Base-by-base conservation (phyloP, 2,113 vertebrate genomes). In the Pycnonotus jocosus region DNA sequence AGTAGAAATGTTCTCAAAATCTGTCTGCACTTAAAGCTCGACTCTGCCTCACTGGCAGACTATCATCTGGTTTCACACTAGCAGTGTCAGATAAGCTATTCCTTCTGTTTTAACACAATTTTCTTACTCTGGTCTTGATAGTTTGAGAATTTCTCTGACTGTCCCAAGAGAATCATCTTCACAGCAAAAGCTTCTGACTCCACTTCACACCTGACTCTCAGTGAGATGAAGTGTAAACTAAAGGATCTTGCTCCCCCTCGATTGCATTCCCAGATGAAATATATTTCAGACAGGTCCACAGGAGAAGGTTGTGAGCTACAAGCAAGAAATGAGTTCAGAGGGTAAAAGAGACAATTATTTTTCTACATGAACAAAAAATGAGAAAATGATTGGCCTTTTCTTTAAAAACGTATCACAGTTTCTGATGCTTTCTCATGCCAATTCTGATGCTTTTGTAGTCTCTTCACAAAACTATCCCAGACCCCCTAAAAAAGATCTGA, bases 301-400 rank as follows among this genome's bases (percentile, higher is more conserved):
- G 56, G 44, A 93, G 47, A 81, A 86, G 80, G 76, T 73, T 94
- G 74, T 81, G 72, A 88, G 54, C 86, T 86, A 81, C 68, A 92
- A 96, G 65, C 15, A 81, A 89, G 69, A 78, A 91, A 40, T 79
- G 20, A 79, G 28, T 95, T 93, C 61, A 90, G 60, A 81, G 77
- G 69, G 37, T 88, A 90, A 81, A 94, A 84, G 56, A 71, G 51
- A 71, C 69, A 92, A 96, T 74, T 78, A 88, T 92, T 92, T 92
- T 94, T 82, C 78, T 61, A 90, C 85, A 68, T 42, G 81, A 93
- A 58, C 28, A 86, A 81, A 89, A 89, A 74, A 56, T 25, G 47
- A 81, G 57, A 66, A 96, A 86, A 73, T 2, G 2, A 78, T 58
- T 83, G 54, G 12, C 40, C n/a, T 94, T 96, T 87, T 92, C 33